phyloP scores from a whole-genome alignment of 2,113 vertebrate species.

The Cacatua alba region DNA sequence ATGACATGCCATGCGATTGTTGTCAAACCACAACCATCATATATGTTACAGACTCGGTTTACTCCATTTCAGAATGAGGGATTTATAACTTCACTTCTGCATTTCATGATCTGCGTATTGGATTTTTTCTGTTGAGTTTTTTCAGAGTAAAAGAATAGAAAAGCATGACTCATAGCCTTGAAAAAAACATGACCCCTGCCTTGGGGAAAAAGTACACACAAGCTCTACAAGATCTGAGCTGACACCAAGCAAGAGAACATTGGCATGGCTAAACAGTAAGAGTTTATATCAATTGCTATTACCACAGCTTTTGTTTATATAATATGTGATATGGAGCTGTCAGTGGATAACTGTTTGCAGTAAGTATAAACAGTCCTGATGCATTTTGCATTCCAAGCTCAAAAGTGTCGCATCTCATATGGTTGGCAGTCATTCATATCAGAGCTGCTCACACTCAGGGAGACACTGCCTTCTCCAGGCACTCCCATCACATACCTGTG shows the following conservation, averaged over 20 bases:
- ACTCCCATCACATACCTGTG: background rate
- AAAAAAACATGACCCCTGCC: background rate
- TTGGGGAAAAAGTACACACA: background rate
- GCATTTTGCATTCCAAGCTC: background rate
- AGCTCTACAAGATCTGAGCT: background rate
- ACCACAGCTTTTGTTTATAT: background rate
- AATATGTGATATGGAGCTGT: background rate
- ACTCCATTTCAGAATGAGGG: background rate
- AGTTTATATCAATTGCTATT: background rate
- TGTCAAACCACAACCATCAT: background rate
- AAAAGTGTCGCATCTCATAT: background rate
- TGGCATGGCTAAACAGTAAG: background rate
- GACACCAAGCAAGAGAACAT: background rate
- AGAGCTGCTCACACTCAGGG: background rate
- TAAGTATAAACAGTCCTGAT: background rate
- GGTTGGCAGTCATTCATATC: background rate
- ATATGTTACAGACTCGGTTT: background rate
- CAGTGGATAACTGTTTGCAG: background rate
- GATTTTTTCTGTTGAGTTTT: background rate
- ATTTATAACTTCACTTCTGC: background rate
- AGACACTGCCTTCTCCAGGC: background rate
- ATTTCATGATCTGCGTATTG: background rate
- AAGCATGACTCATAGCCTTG: background rate
- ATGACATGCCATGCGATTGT: background rate
- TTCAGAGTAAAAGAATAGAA: background rate